Base-by-base conservation (phyloP, 2,888 invertebrate genomes). In the Netelia inedita region DNA sequence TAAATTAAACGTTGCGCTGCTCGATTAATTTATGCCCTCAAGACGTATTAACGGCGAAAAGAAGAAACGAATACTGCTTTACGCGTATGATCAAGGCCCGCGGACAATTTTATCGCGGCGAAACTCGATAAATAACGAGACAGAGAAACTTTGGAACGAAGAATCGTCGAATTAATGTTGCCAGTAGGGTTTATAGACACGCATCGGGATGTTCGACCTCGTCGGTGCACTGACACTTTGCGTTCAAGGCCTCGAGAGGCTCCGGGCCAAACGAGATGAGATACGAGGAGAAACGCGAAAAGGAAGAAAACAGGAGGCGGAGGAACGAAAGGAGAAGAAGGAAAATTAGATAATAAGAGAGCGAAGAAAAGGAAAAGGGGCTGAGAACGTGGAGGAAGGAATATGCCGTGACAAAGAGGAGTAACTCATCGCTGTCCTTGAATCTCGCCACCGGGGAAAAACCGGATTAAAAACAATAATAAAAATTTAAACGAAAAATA, bases 251-350 rank as follows among this genome's bases (percentile, higher is more conserved):
- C 14, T 46, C 3, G 46, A 11, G 46, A 11, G 14, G 46, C 46
- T 46, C 3, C 46, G 46, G 46, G 46, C 9, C 46, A 46, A 46
- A 14, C 14, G 10, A 2, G 3, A 3, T 1, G 46, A 46, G 46
- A 46, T 28, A 5, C 46, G 14, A 46, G 14, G 35, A 21, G 14
- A 61, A 46, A 66, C 0, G n/a, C 28, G 16, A 23, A 68, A 69
- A n/a, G 46, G 41, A 82, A 61, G 21, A 35, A 2, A 21, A 11
- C 3, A 66, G 19, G 8, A 50, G 1, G 28, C 19, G 69, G 53
- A 71, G 16, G 46, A 66, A 74, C 43, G 55, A 68, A 46, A 79
- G 69, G 71, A 61, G 74, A 19, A 16, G 19, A n/a, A 55, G 55
- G 8, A 19, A 55, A 19, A 28, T 28, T 28, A 28, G 21, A 73